Base-by-base conservation (phyloP, 2,113 vertebrate species). In the Dicrurus megarhynchus region DNA sequence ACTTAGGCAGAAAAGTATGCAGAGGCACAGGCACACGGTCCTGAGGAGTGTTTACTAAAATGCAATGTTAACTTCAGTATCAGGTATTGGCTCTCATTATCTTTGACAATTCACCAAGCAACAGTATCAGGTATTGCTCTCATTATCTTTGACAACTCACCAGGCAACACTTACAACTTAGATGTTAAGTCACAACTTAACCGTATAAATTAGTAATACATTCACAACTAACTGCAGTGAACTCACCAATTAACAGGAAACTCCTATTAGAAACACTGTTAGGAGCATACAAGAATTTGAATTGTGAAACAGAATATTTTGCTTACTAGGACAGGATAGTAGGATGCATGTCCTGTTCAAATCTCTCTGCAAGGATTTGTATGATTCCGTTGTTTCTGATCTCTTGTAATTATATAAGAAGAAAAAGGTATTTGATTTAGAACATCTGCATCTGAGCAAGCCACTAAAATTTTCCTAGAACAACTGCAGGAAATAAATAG, bases 401-500 rank as follows among this genome's bases (percentile, higher is more conserved):
- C 33, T 6, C n/a, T 78, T 49, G 28, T 27, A 83, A 67, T 94
- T 63, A 71, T 22, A 28, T 2, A 49, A 46, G 26, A 74, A 60
- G 5, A 49, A 63, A 67, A 47, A 71, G 7, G 13, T 4, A 1
- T 64, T 57, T 93, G 42, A 77, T 74, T 81, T 39, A 71, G 23
- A 88, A 65, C 21, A 82, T 68, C 80, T 96, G 57, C 91, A 70
- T 23, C 50, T 80, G 9, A 64, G 21, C 16, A 78, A 52, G 33
- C 47, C 44, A 33, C n/a, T 60, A 64, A 64, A 49, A 26, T 77
- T 76, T 80, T 73, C 50, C 57, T 59, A 84, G 59, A 92, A 74
- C 10, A 61, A 93, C 55, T 46, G 39, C 11, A 65, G 71, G 79
- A 92, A 97, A 87, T 67, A 86, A 77, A 85, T 10, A 84, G 42